A percentile compares a stretch with the other conserved stretches of the same genome.
Conservation (phyloP, 2,888 invertebrate species). For the Drosophila nigricruria region DNA sequence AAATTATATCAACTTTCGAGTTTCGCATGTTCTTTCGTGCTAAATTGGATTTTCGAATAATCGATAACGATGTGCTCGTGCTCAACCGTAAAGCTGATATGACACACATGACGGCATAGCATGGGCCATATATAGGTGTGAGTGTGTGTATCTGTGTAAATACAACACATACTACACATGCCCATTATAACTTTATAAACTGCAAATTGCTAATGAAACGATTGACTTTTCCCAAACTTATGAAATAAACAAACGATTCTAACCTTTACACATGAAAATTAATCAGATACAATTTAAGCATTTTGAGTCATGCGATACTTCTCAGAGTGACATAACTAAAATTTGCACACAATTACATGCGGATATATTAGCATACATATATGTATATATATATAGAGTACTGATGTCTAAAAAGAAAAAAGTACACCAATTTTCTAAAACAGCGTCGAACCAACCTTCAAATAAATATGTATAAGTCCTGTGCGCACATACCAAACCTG, state of each 20-base stretch:
- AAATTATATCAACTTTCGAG: neutral
- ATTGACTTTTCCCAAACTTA: neutral
- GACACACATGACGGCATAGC: too few species aligned
- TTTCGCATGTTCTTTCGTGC: neutral
- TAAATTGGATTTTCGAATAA: conserved; percentile 20
- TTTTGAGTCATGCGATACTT: conserved; percentile 5
- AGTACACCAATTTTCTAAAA: neutral
- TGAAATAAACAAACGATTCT: neutral
- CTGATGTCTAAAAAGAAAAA: neutral
- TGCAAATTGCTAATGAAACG: neutral
- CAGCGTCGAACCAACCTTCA: neutral
- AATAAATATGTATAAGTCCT: neutral
- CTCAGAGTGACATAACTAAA: conserved; percentile 26
- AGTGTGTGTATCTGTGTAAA: neutral
- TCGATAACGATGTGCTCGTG: conserved; percentile 23
- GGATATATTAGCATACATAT: neutral
- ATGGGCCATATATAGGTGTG: too few species aligned
- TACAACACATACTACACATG: neutral
- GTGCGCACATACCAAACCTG: neutral
- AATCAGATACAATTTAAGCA: neutral
- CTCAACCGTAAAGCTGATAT: neutral
- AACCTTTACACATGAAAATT: neutral
- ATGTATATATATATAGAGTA: neutral
- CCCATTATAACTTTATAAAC: neutral
- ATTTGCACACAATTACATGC: conserved; percentile 3